Percentiles rank a stretch among this genome's conserved stretches.
Conservation (phyloP, 2,888 invertebrate genomes). For the Suillia variegata region DNA sequence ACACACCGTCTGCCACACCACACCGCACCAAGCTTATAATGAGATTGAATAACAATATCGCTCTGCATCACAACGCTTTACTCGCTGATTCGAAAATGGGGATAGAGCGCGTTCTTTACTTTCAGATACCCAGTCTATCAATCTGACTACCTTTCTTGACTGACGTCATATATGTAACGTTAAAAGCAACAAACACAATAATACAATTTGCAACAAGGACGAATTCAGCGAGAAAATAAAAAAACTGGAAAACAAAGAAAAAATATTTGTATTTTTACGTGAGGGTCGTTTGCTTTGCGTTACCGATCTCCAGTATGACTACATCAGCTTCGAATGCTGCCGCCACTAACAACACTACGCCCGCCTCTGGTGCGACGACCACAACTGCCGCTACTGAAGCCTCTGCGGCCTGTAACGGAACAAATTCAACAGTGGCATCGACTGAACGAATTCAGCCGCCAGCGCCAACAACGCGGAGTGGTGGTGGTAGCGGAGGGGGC, state of each 20-base stretch:
- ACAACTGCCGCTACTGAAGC: conserved; percentile 1
- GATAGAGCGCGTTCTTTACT: too few relatives aligned
- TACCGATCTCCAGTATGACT: conserved; percentile 19
- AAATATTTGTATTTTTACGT: too few relatives aligned
- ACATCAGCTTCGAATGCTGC: conserved; percentile 25
- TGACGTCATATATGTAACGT: not conserved
- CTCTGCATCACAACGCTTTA: not conserved
- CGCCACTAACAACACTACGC: conserved; percentile 28
- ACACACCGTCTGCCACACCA: not conserved
- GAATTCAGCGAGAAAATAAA: not conserved
- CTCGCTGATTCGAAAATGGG: too few relatives aligned
- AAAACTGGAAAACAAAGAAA: not conserved
- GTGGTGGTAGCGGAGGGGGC: conserved; percentile 30
- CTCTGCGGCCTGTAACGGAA: conserved; percentile 25
- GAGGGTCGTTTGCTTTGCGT: too few relatives aligned
- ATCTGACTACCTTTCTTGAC: too few relatives aligned
- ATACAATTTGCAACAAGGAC: not conserved
- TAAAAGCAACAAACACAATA: not conserved
- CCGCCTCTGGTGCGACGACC: conserved; percentile 18
- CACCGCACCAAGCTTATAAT: not conserved
- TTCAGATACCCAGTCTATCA: too few relatives aligned
- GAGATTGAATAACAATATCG: not conserved
- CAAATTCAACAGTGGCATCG: conserved; percentile 5
- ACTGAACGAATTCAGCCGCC: conserved; percentile 20
- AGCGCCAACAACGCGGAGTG: conserved; percentile 24